Base-by-base conservation (phyloP, 2,113 vertebrate species). In the Peromyscus leucopus region DNA sequence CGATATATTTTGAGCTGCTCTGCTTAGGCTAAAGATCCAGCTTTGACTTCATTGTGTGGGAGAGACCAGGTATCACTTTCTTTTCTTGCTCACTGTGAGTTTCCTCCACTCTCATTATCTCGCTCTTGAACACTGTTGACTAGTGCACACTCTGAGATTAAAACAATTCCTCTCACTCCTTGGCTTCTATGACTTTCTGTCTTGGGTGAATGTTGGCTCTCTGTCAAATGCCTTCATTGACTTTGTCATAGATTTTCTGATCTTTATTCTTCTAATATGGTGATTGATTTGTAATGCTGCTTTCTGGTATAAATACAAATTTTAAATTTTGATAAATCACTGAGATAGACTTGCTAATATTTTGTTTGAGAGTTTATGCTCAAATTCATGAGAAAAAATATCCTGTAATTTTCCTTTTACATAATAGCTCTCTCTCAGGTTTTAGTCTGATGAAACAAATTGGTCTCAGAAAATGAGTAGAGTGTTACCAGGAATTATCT, bases 371-470 rank as follows among this genome's bases (percentile, higher is more conserved):
- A 90, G n/a, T 69, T 86, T 12, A 4, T 13, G 75, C 61, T 55
- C 39, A 95, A 76, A 71, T 63, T 93, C 16, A 67, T 86, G 48
- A 86, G 85, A 85, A 90, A 94, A 59, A 21, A 48, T 94, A 28
- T 13, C 51, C 33, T 93, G 0, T 86, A 76, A 82, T 86, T 93
- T 93, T 51, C 24, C 82, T 90, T 83, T 83, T 75, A 78, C 19
- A 2, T 78, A 57, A 65, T 65, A n/a, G 0, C 31, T 16, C 71
- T 71, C 71, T 71, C 22, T 94, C 74, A 71, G 31, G 11, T 96
- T 93, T 96, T 95, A 21, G 5, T 84, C 19, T 95, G n/a, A 80
- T 42, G 89, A 90, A 94, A 74, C 57, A 75, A 96, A 95, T 39
- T 76, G 2, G 4, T 71, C 21, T 95, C 67, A 65, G 24, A 91